phyloP scores from a whole-genome alignment of 2,113 vertebrate species.

The Phaethornis superciliosus region DNA sequence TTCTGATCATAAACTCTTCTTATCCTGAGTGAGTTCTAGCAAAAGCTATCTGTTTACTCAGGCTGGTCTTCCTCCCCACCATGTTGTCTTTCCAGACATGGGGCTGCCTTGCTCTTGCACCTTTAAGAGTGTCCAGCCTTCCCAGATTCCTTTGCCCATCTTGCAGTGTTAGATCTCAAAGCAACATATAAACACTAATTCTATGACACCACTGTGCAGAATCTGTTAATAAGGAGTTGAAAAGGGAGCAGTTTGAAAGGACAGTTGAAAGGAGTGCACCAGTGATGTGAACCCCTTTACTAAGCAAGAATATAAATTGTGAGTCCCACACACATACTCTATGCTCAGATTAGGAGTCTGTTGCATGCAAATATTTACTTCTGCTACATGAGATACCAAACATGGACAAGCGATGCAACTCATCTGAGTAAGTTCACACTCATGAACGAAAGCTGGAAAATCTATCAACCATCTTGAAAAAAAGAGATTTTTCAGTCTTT shows the following conservation, averaged over 20 bases:
- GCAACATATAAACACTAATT: neutral
- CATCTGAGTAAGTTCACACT: neutral
- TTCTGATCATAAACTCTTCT: too few relatives aligned
- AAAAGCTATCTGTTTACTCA: too few relatives aligned
- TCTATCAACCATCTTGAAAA: neutral
- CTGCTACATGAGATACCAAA: neutral
- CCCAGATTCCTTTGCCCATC: too few relatives aligned
- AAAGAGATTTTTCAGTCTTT: neutral
- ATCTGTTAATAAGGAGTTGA: neutral
- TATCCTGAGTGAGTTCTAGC: too few relatives aligned
- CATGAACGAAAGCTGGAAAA: neutral
- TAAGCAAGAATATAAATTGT: neutral
- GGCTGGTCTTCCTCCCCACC: too few relatives aligned
- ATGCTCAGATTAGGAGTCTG: neutral
- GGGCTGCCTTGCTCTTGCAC: too few relatives aligned
- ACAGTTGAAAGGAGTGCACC: neutral
- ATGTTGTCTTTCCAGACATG: too few relatives aligned
- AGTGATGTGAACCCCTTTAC: neutral
- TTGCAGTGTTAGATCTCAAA: neutral
- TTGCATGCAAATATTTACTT: neutral
- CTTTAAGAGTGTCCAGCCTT: too few relatives aligned
- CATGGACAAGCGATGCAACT: rapidly evolving
- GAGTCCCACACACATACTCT: rapidly evolving
- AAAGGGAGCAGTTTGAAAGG: too few relatives aligned
- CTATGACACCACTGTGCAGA: neutral